These are phyloP conservation scores for Dastarcus helophoroides DNA, from an alignment of 2,888 invertebrate species.

Conservation along the genomic window DNA sequence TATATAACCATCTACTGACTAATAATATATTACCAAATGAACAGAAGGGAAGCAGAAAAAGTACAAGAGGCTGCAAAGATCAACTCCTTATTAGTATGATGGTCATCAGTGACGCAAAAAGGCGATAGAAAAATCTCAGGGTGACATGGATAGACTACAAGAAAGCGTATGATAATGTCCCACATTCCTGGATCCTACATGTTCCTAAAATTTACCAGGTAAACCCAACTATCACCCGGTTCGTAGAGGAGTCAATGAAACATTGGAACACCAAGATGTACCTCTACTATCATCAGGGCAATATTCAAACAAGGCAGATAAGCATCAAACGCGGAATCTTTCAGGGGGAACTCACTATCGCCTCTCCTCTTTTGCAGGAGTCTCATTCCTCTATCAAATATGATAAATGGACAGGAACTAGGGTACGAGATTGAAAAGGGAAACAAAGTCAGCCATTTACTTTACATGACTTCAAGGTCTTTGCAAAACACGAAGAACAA, in stretches of 20 bases:
- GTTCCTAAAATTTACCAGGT: conserved; percentile 11
- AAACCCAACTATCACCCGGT: background rate
- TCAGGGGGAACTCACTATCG: conserved; percentile 12
- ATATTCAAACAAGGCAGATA: conserved; percentile 6
- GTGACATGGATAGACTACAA: no score
- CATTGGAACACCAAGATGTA: conserved; percentile 4
- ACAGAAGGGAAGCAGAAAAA: conserved; percentile 10
- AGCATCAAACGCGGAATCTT: conserved; percentile 12
- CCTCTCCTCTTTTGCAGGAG: conserved; percentile 13
- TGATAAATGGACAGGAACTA: conserved; percentile 8
- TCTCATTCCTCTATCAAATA: conserved; percentile 9
- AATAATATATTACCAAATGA: conserved; percentile 5
- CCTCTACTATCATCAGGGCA: background rate
- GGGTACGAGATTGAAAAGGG: conserved; percentile 7
- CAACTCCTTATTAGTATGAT: conserved; percentile 6
- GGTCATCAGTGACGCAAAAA: conserved; percentile 3
- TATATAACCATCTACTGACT: conserved; percentile 8
- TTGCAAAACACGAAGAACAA: conserved; percentile 3
- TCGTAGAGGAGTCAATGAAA: conserved; percentile 1
- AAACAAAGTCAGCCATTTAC: conserved; percentile 14
- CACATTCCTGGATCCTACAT: conserved; percentile 6
- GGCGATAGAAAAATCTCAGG: conserved; percentile 1
- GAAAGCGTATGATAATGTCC: conserved; percentile 9
- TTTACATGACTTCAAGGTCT: conserved; percentile 14
- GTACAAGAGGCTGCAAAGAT: no score